Evolutionary conservation across 2,888 invertebrate genomes (phyloP).

Genomic region (Acanthoscelides obtectus): DNA sequence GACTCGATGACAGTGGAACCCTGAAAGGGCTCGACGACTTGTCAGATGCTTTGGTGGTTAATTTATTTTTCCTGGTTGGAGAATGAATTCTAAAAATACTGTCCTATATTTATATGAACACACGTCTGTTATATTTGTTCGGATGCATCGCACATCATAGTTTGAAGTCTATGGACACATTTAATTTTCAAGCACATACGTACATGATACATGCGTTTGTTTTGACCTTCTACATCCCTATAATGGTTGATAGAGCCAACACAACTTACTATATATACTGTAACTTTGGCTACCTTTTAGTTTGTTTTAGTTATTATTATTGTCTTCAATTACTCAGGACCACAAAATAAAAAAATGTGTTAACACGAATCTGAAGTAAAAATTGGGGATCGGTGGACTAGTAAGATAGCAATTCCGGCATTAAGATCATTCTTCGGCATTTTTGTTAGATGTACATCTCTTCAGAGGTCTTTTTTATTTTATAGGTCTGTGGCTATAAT

Average conservation of each 20-base stretch:
- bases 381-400: no score
- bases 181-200: background rate
- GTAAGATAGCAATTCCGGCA: no score
- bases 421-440: no score
- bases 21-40: background rate
- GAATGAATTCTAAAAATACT: background rate
- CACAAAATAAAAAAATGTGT: no score
- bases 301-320: no score
- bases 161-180: background rate
- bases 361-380: no score
- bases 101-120: background rate
- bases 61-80: background rate
- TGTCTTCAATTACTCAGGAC: no score
- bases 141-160: background rate
- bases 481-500: no score
- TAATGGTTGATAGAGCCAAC: background rate
- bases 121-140: background rate
- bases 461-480: no score
- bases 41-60: background rate
- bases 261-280: no score
- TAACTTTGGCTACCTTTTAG: no score
- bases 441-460: no score
- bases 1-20: background rate
- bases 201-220: background rate
- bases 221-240: background rate